A percentile compares a stretch with the other conserved stretches of the same genome.
phyloP scores from a whole-genome alignment of 2,797 vertebrate genomes.

The Emys orbicularis region DNA sequence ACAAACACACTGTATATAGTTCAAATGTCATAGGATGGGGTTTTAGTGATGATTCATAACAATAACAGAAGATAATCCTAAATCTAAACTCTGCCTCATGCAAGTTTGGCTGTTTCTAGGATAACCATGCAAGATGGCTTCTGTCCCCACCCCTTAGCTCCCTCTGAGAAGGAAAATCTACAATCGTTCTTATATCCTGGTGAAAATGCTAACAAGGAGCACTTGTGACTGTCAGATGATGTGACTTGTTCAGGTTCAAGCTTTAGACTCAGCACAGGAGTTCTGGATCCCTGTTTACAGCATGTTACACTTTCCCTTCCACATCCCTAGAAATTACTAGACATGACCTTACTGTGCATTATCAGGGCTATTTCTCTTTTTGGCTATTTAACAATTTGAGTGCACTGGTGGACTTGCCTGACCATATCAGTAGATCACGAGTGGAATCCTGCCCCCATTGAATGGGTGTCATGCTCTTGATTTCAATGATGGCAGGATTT shows the following conservation, averaged over 20 bases:
- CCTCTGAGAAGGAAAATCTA: background rate
- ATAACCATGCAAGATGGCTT: background rate
- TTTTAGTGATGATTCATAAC: too few relatives aligned
- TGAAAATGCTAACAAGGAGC: background rate
- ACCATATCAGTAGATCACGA: background rate
- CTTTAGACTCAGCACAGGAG: background rate
- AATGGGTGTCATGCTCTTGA: background rate
- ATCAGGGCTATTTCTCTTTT: background rate
- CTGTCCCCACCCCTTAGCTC: accelerated
- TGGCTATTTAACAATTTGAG: background rate
- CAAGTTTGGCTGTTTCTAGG: accelerated
- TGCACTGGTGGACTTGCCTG: background rate
- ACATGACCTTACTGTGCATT: background rate
- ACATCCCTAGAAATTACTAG: background rate
- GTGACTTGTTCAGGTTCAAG: background rate
- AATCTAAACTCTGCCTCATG: background rate
- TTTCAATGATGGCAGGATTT: background rate
- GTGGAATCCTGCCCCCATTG: background rate
- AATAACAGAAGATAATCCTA: background rate
- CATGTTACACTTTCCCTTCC: background rate
- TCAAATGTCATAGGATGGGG: background rate
- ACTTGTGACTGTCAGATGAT: accelerated
- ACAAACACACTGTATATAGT: background rate
- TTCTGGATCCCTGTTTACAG: background rate
- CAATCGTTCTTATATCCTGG: background rate